Percentiles rank a stretch among this genome's conserved stretches.
phyloP scores from a whole-genome alignment of 2,113 vertebrate species.

The Nymphicus hollandicus region DNA sequence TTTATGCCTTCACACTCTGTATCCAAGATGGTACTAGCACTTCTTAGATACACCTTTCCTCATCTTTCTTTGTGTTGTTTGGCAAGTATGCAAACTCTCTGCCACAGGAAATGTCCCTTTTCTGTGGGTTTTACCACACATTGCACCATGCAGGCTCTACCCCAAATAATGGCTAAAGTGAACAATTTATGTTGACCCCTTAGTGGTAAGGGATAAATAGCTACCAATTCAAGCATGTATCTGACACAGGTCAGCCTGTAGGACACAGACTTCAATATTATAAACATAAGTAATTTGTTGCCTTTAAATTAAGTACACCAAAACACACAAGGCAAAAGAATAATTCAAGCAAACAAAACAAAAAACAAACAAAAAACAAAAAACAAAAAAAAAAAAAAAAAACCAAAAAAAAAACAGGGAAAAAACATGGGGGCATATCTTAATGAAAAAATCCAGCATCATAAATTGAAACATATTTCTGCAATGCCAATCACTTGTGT shows the following conservation, averaged over 20 bases:
- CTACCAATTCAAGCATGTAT: not conserved
- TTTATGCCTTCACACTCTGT: not conserved
- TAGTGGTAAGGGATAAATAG: not conserved
- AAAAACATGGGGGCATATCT: not conserved
- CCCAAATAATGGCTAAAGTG: not conserved
- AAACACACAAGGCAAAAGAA: not conserved
- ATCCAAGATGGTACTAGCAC: not conserved
- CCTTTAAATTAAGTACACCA: not conserved
- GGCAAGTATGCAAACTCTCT: not conserved
- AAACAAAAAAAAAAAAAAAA: fast-evolving
- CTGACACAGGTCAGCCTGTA: not conserved
- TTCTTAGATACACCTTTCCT: not conserved
- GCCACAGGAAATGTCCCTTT: not conserved
- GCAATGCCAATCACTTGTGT: not conserved
- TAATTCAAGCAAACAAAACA: not conserved
- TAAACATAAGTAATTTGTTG: not conserved
- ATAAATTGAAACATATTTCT: not conserved
- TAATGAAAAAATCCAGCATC: not conserved
- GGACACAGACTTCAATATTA: not conserved
- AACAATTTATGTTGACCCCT: not conserved
- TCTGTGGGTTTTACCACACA: not conserved
- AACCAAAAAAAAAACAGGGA: fast-evolving
- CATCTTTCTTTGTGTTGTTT: not conserved
- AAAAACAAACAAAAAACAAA: too few species aligned
- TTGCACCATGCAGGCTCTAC: not conserved